phyloP scores from a whole-genome alignment of 1,140 invertebrate genomes.

The Pristionchus pacificus region DNA sequence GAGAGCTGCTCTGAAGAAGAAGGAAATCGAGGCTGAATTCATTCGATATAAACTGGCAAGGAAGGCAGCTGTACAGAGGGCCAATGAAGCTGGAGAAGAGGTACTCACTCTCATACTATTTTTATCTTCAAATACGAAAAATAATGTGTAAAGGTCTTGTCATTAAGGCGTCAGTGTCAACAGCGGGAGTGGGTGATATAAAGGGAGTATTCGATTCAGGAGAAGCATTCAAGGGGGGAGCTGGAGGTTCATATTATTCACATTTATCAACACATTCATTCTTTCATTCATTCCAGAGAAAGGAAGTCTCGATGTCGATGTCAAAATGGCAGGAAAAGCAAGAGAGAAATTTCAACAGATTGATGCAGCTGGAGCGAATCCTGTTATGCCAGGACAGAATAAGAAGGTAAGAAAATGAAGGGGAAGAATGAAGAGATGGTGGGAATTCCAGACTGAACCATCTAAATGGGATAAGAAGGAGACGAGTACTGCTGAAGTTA shows the following conservation, averaged over 20 bases:
- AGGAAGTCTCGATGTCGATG: constrained; percentile 43
- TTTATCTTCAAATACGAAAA: constrained; percentile 3
- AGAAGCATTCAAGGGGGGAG: constrained; percentile 21
- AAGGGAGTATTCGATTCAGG: constrained; percentile 17
- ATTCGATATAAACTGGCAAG: constrained; percentile 55
- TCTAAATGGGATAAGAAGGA: constrained; percentile 52
- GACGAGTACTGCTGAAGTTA: constrained; percentile 40
- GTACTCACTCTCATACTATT: neutral
- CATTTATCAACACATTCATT: too few relatives aligned
- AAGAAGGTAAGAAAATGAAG: constrained; percentile 19
- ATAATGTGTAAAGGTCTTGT: constrained; percentile 11
- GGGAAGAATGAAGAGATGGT: neutral
- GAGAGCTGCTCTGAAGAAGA: constrained; percentile 52
- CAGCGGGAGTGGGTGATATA: constrained; percentile 31
- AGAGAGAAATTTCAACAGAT: constrained; percentile 53
- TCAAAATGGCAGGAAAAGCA: constrained; percentile 54
- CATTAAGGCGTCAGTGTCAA: neutral
- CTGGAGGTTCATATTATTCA: too few relatives aligned
- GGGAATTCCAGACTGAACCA: constrained; percentile 15
- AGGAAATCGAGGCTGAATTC: constrained; percentile 56
- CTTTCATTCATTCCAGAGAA: too few relatives aligned
- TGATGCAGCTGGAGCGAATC: constrained; percentile 42
- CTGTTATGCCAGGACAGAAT: constrained; percentile 35
- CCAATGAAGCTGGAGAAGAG: constrained; percentile 16
- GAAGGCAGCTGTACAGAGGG: constrained; percentile 38